Conservation (phyloP, 2,888 invertebrate genomes). For the Alloscopus bannaensis region DNA sequence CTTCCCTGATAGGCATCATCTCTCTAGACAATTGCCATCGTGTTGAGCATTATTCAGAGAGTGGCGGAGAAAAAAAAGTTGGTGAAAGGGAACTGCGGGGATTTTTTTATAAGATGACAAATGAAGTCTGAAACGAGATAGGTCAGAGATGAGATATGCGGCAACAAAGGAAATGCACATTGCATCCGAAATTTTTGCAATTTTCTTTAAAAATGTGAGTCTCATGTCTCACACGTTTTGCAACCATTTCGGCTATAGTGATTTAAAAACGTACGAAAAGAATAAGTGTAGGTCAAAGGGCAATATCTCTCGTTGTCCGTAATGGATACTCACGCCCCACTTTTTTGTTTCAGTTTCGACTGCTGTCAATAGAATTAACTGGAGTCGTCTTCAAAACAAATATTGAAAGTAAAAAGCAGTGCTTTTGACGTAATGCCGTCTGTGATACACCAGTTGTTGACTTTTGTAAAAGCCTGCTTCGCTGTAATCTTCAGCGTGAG, state of each 20-base stretch:
- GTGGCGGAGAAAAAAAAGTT: background rate
- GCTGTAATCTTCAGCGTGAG: too few species aligned
- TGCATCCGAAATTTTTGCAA: conserved; percentile 12
- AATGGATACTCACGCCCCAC: too few species aligned
- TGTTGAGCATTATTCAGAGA: background rate
- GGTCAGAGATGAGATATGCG: background rate
- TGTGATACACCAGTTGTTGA: too few species aligned
- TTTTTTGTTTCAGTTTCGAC: too few species aligned
- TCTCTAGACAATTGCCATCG: conserved; percentile 1
- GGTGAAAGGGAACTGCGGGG: background rate
- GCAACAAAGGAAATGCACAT: conserved; percentile 14
- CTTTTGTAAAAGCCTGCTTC: too few species aligned
- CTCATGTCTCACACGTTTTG: background rate
- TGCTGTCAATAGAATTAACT: too few species aligned
- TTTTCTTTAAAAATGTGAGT: background rate
- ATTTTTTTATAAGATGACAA: background rate
- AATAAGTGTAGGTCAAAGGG: conserved; percentile 9
- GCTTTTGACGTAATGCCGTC: too few species aligned
- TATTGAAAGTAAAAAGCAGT: too few species aligned
- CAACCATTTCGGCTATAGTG: background rate
- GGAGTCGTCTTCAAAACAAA: too few species aligned
- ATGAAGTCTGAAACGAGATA: background rate
- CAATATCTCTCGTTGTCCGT: conserved; percentile 17
- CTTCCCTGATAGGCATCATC: background rate
- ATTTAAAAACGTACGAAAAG: background rate